These are phyloP conservation scores for Cherax quadricarinatus DNA, from an alignment of 1,140 invertebrate genomes.

Conservation along the genomic window DNA sequence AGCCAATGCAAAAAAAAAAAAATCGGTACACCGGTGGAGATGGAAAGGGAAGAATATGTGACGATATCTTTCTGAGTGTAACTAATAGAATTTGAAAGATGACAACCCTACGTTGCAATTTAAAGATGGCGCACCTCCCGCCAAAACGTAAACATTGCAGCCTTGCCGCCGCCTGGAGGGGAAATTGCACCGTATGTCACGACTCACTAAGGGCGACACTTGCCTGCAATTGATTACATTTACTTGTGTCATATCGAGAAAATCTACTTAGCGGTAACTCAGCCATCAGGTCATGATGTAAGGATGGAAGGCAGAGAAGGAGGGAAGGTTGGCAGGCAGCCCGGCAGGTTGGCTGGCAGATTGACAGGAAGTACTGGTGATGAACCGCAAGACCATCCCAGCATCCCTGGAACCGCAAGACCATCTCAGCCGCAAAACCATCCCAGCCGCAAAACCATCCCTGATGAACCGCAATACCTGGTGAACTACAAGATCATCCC, in stretches of 20 bases:
- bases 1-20: no score
- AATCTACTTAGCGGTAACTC: background rate
- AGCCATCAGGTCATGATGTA: background rate
- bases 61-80: background rate
- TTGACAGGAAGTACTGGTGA: background rate
- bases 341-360: background rate
- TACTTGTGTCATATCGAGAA: conserved; percentile 3
- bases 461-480: no score
- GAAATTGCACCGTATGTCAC: conserved; percentile 2
- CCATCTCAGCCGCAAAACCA: no score
- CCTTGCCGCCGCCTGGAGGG: background rate
- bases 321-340: background rate
- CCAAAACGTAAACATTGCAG: background rate
- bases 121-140: background rate
- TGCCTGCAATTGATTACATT: conserved; percentile 1
- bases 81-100: conserved; percentile 4
- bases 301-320: background rate
- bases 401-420: no score
- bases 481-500: no score
- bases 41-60: background rate
- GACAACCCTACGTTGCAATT: background rate
- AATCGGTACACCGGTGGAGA: no score
- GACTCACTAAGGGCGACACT: background rate
- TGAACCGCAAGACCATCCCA: no score
- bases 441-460: no score